phyloP scores from a whole-genome alignment of 1,140 invertebrate species.

The Drosophila mojavensis region DNA sequence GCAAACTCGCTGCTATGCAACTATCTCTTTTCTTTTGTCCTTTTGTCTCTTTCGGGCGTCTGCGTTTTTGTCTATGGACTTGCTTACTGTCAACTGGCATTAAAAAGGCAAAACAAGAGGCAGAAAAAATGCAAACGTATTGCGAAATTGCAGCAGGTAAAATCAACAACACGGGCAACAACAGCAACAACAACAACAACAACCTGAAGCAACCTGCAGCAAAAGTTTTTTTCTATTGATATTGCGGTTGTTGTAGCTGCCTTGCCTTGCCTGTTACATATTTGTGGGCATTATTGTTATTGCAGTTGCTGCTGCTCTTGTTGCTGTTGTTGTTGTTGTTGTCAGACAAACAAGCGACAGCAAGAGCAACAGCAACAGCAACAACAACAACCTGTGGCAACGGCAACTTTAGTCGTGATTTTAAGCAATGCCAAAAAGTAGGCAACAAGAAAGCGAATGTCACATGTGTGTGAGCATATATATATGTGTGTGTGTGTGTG shows the following conservation, averaged over 20 bases:
- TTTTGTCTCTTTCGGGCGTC: not conserved
- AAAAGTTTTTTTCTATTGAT: slow-evolving; percentile 29
- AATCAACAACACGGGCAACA: slow-evolving; percentile 11
- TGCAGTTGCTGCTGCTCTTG: not conserved
- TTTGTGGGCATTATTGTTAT: slow-evolving; percentile 38
- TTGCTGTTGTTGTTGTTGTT: slow-evolving; percentile 12
- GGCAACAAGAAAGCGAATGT: slow-evolving; percentile 38
- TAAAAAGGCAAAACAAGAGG: slow-evolving; percentile 14
- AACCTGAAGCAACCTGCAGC: not conserved
- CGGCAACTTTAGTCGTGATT: slow-evolving; percentile 44
- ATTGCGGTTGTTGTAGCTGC: slow-evolving; percentile 27
- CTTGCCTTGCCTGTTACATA: slow-evolving; percentile 8
- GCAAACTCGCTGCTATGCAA: no score
- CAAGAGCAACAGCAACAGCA: slow-evolving; percentile 9
- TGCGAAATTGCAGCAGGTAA: slow-evolving; percentile 26
- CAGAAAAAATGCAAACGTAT: not conserved
- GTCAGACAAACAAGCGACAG: slow-evolving; percentile 1
- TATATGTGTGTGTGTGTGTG: slow-evolving; percentile 16
- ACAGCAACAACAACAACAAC: not conserved
- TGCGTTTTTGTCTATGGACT: slow-evolving; percentile 11
- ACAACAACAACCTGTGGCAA: slow-evolving; percentile 34
- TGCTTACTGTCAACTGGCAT: slow-evolving; percentile 12
- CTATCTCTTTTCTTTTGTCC: not conserved
- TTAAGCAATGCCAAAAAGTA: slow-evolving; percentile 42
- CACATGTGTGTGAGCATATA: slow-evolving; percentile 16